These are phyloP conservation scores for Chelonus formosanus DNA, from an alignment of 2,888 invertebrate genomes.

Conservation along the genomic window DNA sequence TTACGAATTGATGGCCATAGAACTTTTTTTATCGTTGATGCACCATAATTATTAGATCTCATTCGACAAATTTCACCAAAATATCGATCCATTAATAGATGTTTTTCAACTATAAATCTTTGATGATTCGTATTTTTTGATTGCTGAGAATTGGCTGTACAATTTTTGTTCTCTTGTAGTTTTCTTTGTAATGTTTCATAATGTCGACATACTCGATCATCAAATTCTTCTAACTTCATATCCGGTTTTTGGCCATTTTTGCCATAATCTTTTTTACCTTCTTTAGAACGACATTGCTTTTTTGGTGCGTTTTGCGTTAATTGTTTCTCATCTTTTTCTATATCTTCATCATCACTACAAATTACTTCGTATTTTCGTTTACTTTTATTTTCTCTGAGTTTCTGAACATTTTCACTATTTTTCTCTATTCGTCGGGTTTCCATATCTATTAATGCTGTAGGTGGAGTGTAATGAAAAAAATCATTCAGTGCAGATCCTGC, in stretches of 20 bases:
- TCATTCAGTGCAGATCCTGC: no score
- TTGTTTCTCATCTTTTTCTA: background rate
- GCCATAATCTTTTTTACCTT: background rate
- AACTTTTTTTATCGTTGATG: background rate
- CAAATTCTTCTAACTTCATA: background rate
- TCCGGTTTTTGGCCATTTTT: background rate
- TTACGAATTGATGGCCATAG: background rate
- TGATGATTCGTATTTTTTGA: background rate
- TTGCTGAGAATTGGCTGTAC: background rate
- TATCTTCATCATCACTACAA: background rate
- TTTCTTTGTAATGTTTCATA: background rate
- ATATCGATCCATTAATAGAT: background rate
- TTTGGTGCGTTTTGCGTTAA: no score
- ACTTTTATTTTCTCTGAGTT: conserved; percentile 1
- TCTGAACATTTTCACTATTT: no score
- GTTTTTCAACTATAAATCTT: no score
- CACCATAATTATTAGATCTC: background rate
- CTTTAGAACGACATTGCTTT: background rate
- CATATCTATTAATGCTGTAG: no score
- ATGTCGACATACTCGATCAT: background rate
- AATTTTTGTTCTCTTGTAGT: background rate
- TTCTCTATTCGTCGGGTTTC: no score
- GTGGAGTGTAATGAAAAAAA: no score
- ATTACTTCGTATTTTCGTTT: background rate
- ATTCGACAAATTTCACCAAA: conserved; percentile 3